Conservation (phyloP, 1,140 invertebrate genomes). For the Melanaphis sacchari region DNA sequence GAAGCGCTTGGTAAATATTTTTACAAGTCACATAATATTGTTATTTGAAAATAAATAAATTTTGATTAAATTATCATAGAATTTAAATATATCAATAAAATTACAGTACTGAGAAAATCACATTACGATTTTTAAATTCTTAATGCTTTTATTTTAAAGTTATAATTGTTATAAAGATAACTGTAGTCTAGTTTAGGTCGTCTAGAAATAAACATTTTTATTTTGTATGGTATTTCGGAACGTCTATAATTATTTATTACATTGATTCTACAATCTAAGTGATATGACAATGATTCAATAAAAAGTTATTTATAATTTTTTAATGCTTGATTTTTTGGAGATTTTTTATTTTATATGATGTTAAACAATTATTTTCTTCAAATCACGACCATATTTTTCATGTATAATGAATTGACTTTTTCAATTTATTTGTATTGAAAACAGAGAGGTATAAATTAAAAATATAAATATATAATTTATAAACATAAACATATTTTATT, state of each 20-base stretch:
- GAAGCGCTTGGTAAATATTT: slow-evolving; percentile 66
- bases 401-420: background rate
- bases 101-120: background rate
- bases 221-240: background rate
- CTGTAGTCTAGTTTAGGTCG: no score
- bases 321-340: background rate
- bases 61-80: background rate
- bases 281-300: background rate
- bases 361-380: background rate
- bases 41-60: background rate
- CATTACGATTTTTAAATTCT: background rate
- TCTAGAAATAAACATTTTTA: background rate
- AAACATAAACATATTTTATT: background rate
- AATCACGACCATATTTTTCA: background rate
- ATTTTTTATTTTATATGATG: background rate
- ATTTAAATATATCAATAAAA: background rate
- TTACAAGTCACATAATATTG: background rate
- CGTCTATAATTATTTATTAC: no score
- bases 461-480: background rate
- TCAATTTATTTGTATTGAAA: background rate
- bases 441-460: background rate
- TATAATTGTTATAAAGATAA: background rate
- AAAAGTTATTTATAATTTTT: background rate
- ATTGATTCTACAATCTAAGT: no score
- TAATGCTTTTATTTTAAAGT: background rate